A percentile compares a stretch with the other conserved stretches of the same genome.
Evolutionary conservation across 2,888 invertebrate genomes (phyloP).

Genomic region (Labia minor): DNA sequence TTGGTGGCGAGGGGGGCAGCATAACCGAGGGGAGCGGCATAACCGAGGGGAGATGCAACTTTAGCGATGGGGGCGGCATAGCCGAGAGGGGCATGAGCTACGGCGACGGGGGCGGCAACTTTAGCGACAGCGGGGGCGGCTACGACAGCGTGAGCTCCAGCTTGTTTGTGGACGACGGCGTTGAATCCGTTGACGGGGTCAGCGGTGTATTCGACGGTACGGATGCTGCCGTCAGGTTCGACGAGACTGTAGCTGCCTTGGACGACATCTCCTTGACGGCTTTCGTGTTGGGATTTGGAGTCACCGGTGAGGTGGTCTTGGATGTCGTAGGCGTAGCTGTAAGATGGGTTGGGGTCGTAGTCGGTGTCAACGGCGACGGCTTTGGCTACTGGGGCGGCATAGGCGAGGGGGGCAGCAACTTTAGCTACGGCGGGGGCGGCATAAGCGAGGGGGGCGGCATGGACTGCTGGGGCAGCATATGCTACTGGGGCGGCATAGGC

Average conservation of each 20-base stretch:
- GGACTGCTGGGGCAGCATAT: conserved; percentile 22
- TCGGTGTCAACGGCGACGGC: conserved; percentile 34
- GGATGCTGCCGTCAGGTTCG: conserved; percentile 26
- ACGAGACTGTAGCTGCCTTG: conserved; percentile 26
- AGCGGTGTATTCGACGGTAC: conserved; percentile 26
- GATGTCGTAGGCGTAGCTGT: conserved; percentile 26
- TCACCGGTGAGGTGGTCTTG: conserved; percentile 27
- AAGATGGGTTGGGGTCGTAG: conserved; percentile 29
- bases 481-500: conserved; percentile 21
- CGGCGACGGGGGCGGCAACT: conserved; percentile 25
- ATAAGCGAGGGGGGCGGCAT: conserved; percentile 20
- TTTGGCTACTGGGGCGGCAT: conserved; percentile 20
- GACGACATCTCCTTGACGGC: conserved; percentile 27
- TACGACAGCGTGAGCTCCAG: conserved; percentile 20
- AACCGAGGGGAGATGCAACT: conserved; percentile 26
- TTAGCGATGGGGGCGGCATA: conserved; percentile 23
- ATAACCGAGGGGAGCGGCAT: conserved; percentile 25
- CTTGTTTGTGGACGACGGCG: conserved; percentile 26
- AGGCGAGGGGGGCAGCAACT: conserved; percentile 16
- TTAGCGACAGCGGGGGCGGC: conserved; percentile 24
- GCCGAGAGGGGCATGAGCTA: conserved; percentile 26
- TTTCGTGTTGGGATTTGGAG: conserved; percentile 26
- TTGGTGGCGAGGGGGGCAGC: neutral
- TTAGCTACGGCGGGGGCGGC: conserved; percentile 13
- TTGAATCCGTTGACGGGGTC: conserved; percentile 28